Evolutionary conservation across 2,888 invertebrate genomes (phyloP).

Genomic region (Stomorhina lunata): DNA sequence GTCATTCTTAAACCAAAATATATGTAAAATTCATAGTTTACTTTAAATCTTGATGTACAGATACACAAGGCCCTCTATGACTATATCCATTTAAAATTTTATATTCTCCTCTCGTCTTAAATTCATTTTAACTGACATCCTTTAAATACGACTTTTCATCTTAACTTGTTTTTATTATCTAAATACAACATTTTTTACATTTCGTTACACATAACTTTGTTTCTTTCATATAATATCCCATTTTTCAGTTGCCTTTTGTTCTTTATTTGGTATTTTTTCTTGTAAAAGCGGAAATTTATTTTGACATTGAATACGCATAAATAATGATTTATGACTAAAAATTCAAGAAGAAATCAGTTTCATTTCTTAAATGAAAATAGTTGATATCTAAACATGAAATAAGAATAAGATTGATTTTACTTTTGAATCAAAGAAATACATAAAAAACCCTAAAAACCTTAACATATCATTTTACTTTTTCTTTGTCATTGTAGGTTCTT

Average conservation of each 20-base stretch:
- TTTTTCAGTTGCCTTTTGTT: no score
- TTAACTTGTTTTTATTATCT: neutral
- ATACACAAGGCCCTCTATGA: no score
- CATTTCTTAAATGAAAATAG: neutral
- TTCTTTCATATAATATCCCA: no score
- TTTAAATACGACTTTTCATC: neutral
- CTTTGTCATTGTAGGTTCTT: neutral
- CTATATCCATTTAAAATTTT: no score
- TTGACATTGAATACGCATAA: conserved; percentile 72
- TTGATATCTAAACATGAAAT: neutral
- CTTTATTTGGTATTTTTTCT: conserved; percentile 39
- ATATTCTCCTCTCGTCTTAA: no score
- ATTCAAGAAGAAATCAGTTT: conserved; percentile 36
- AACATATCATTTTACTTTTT: neutral
- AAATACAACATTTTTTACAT: neutral
- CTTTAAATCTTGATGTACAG: no score
- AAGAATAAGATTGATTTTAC: neutral
- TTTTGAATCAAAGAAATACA: neutral
- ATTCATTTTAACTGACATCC: no score
- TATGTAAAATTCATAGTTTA: no score
- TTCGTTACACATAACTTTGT: neutral
- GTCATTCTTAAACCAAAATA: no score
- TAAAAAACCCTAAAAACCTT: neutral
- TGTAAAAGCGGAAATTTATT: conserved; percentile 71
- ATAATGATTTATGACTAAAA: conserved; percentile 73